These are phyloP conservation scores for Sminthopsis crassicaudata DNA, from an alignment of 2,113 vertebrate species.

Conservation along the genomic window DNA sequence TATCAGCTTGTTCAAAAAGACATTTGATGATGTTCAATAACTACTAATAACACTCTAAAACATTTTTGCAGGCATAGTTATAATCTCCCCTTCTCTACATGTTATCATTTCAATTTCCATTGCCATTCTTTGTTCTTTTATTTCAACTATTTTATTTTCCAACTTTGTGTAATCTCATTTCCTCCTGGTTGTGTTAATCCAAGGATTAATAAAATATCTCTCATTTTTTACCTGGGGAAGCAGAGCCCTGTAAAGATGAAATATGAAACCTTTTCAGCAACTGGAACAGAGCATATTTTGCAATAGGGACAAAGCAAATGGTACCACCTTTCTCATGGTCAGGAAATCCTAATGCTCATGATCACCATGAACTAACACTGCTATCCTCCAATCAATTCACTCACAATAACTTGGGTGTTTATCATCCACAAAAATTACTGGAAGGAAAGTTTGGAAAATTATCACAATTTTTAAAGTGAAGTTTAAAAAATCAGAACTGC, in stretches of 20 bases:
- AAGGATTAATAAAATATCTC: background rate
- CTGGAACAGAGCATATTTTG: constrained; percentile 1
- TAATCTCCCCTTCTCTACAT: background rate
- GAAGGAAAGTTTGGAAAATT: background rate
- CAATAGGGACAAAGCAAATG: background rate
- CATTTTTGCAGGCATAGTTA: background rate
- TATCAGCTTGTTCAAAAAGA: constrained; percentile 28
- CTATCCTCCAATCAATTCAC: background rate
- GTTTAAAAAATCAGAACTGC: background rate
- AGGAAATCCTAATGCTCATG: background rate
- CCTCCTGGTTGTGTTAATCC: background rate
- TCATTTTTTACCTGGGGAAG: background rate
- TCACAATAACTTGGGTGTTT: background rate
- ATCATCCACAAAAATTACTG: constrained; percentile 7
- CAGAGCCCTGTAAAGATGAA: background rate
- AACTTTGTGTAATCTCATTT: background rate
- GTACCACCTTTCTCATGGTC: background rate
- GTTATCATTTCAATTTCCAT: constrained; percentile 29
- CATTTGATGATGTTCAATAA: background rate
- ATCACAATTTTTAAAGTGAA: background rate
- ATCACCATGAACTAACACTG: background rate
- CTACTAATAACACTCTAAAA: background rate
- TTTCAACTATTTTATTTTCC: constrained; percentile 1
- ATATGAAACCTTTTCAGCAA: background rate
- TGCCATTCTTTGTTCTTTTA: constrained; percentile 16